Evolutionary conservation across 2,113 vertebrate species (phyloP).

Genomic region (Sigmodon hispidus): DNA sequence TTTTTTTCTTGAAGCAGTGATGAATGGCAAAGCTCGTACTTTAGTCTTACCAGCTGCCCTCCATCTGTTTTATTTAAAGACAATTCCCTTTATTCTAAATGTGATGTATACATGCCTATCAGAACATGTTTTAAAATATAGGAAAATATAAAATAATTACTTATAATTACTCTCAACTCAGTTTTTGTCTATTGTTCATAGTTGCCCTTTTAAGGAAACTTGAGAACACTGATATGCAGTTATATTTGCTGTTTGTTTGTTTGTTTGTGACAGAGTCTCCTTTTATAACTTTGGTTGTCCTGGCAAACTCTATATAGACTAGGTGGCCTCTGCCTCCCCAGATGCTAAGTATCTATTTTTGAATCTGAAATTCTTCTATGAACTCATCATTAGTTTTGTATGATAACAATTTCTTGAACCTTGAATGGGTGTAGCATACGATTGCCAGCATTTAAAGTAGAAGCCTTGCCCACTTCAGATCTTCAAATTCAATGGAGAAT

Average conservation of each 20-base stretch:
- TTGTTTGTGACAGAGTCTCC: background rate
- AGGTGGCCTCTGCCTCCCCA: background rate
- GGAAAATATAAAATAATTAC: constrained; percentile 17
- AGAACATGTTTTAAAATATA: background rate
- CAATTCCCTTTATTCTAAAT: background rate
- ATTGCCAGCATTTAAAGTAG: constrained; percentile 19
- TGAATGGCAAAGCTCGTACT: background rate
- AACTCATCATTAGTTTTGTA: background rate
- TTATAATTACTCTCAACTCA: background rate
- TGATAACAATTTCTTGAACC: constrained; percentile 30
- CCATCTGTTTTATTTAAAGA: background rate
- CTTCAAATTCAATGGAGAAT: background rate
- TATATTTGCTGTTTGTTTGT: background rate
- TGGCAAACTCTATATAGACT: background rate
- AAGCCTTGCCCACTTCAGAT: background rate
- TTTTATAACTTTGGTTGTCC: background rate
- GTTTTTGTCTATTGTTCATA: background rate
- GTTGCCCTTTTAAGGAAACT: background rate
- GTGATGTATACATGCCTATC: background rate
- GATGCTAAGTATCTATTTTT: background rate
- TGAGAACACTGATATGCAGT: background rate
- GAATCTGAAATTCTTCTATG: background rate
- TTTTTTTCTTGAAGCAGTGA: background rate
- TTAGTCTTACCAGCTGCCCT: background rate
- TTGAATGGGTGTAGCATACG: background rate